Conservation (phyloP, 2,113 vertebrate species). For the Microtus ochrogaster region DNA sequence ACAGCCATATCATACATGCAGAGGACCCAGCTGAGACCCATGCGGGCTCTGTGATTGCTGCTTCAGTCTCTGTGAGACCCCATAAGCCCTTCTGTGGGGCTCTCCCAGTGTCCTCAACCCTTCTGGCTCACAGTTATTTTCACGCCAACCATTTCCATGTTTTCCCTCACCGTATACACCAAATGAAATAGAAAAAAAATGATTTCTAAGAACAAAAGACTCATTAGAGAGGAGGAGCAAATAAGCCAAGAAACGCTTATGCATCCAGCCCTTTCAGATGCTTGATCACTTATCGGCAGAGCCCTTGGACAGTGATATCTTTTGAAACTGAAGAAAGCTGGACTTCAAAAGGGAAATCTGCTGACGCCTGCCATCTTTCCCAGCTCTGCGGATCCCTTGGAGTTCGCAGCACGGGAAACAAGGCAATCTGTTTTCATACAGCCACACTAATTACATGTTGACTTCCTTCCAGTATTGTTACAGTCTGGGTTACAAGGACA, state of each 20-base stretch:
- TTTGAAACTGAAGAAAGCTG: conserved; percentile 54
- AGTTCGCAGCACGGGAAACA: conserved; percentile 60
- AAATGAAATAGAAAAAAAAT: conserved; percentile 53
- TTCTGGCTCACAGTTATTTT: not conserved
- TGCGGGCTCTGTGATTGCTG: not conserved
- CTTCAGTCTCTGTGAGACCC: not conserved
- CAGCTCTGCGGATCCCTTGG: not conserved
- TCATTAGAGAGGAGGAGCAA: conserved; percentile 48
- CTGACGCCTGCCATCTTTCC: not conserved
- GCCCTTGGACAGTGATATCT: conserved; percentile 12
- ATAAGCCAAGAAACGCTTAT: conserved; percentile 17
- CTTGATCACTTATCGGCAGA: not conserved
- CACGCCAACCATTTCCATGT: not conserved
- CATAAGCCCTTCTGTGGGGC: not conserved
- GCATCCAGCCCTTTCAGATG: not conserved
- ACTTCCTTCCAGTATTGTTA: conserved; percentile 62
- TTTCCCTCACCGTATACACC: not conserved
- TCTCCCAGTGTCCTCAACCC: not conserved
- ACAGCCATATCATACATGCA: not conserved
- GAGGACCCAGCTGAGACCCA: too few relatives aligned
- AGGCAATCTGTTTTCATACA: conserved; percentile 70
- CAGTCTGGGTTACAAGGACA: conserved; percentile 29
- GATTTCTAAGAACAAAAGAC: conserved; percentile 52
- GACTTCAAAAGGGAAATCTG: not conserved
- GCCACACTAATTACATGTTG: conserved; percentile 64